These are phyloP conservation scores for Enteromius unitaeniatus DNA, from an alignment of 2,797 vertebrate species.

Conservation along the genomic window DNA sequence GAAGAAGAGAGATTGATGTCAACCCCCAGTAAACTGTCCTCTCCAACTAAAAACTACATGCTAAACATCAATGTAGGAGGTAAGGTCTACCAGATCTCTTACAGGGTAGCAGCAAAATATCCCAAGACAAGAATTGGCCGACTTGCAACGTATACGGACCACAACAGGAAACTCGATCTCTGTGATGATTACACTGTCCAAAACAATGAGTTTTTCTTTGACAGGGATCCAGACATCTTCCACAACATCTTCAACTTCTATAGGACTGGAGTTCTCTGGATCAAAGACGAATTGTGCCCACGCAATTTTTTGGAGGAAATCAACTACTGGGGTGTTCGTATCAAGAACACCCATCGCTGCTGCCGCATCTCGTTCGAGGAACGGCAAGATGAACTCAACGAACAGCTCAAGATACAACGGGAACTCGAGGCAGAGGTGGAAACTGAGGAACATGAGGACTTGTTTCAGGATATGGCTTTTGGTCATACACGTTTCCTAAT, in stretches of 20 bases:
- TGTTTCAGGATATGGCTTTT: constrained; percentile 77
- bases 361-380: constrained; percentile 82
- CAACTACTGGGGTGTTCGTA: constrained; percentile 80
- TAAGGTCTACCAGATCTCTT: constrained; percentile 79
- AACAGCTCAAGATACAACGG: constrained; percentile 78
- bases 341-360: constrained; percentile 77
- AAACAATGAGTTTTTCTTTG: constrained; percentile 86
- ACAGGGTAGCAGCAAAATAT: constrained; percentile 76
- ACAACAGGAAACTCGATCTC: constrained; percentile 80
- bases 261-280: constrained; percentile 75
- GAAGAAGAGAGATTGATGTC: constrained; percentile 50
- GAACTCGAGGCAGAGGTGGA: constrained; percentile 78
- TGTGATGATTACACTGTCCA: constrained; percentile 83
- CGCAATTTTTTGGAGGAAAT: constrained; percentile 81
- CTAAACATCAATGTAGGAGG: constrained; percentile 87
- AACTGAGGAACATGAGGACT: constrained; percentile 63
- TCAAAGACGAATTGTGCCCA: constrained; percentile 80
- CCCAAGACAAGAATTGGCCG: constrained; percentile 86
- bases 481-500: constrained; percentile 67
- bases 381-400: constrained; percentile 77
- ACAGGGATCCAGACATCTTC: constrained; percentile 85
- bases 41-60: constrained; percentile 62
- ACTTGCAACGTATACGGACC: constrained; percentile 81
- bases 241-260: constrained; percentile 88
- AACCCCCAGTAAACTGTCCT: not conserved